Evolutionary conservation across 2,888 invertebrate genomes (phyloP), one percentile per base, ranked within the genome.

Genomic region (Lomographa bimaculata): DNA sequence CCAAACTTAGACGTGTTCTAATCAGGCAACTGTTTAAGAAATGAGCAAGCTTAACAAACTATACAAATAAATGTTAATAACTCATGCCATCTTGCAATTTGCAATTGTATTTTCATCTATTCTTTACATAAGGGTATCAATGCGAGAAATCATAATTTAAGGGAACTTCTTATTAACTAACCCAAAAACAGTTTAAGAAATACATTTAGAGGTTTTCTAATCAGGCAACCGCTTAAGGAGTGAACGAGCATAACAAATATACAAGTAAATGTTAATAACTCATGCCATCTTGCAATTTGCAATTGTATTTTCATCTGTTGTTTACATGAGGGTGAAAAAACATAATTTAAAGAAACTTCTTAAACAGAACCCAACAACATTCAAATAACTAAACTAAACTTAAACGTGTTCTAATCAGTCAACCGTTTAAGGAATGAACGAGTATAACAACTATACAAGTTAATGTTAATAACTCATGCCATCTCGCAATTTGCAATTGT

Each of bases 231-330:
- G 54, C 60, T 63, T 60, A 62, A 57, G 63, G 60, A 54, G 57
- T 54, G 61, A 49, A 29, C 52, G 40, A 52, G 52, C 56, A 60
- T 57, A 53, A 55, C 46, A 43, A 44, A 2, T 30, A 26, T 39
- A 43, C 50, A 37, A 42, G 45, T 42, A 43, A 44, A 50, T 57
- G 53, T 43, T 48, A 50, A 41, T 60, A 59, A 52, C 55, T 47
- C 71, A 66, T 68, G 65, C 64, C 52, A 54, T 58, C 56, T 52
- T 53, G 56, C 59, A 64, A 66, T 65, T 68, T 60, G 54, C 57
- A 45, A 39, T 46, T 46, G 45, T 42, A 50, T 37, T 53, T 37
- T 40, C 50, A 48, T 52, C 42, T 45, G 45, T 41, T 41, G 46
- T 18, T 12, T 42, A 46, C 48, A 59, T 50, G n/a, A n/a, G n/a